Evolutionary conservation across 1,140 invertebrate genomes (phyloP), one percentile per base, ranked within the genome.

Genomic region (Drosophila cardini): DNA sequence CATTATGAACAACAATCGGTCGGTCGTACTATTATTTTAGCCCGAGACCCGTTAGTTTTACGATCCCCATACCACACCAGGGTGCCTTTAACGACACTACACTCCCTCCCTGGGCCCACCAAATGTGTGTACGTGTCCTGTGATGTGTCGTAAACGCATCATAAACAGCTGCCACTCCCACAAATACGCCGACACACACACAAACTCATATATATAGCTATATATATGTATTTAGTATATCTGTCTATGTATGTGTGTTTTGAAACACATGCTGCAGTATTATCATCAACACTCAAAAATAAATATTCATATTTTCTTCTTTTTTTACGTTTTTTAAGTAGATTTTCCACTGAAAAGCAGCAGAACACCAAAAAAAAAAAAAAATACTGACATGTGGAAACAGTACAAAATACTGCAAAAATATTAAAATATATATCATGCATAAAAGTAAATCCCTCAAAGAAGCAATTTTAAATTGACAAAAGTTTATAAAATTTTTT

Each of bases 61-160:
- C 72, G 67, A 71, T n/a, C 43, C 42, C 50, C 50, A 38, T 38
- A n/a, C 13, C 26, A 48, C 42, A 9, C 18, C 21, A 18, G 34
- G 43, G 34, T 52, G 61, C 52, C 43, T 65, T 70, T 70, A 70
- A 70, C 68, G 61, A 67, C 56, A 1, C 57, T 10, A 4, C 58
- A n/a, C 46, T 11, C 46, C 15, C 8, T 8, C 18, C 34, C 48
- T 63, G 18, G 38, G 60, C 18, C 13, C 30, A 26, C 38, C 53
- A 26, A 26, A 26, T 26, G 21, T 26, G 43, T 80, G 78, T 80
- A 72, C 75, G 75, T 83, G 79, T 82, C 79, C 79, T 82, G 75
- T 63, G 57, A 79, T 46, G 70, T 79, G 71, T 78, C 80, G 80
- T 83, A 83, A 83, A 83, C 80, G 80, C 80, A 83, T 84, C 80